These are phyloP conservation scores for Galbula dea DNA, from an alignment of 2,113 vertebrate species.

Conservation along the genomic window DNA sequence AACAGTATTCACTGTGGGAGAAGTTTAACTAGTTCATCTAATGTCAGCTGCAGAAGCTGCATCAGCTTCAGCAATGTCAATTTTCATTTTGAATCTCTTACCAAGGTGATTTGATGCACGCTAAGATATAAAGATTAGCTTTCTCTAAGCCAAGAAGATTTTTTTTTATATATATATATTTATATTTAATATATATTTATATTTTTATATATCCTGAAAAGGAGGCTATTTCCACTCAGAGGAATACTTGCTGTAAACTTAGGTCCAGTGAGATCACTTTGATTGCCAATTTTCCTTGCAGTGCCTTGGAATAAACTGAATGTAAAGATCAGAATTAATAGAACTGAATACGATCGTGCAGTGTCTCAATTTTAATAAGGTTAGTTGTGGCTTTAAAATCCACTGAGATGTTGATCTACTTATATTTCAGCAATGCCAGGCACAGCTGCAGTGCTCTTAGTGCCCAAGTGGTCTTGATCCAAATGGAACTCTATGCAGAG, in stretches of 20 bases:
- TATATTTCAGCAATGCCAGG: background rate
- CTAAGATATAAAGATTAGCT: background rate
- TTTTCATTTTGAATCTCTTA: background rate
- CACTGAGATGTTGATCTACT: background rate
- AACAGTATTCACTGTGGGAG: background rate
- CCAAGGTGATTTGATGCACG: background rate
- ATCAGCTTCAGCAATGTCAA: background rate
- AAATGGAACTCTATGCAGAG: background rate
- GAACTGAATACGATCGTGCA: background rate
- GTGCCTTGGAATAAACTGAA: background rate
- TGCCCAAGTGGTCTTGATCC: background rate
- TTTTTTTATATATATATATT: background rate
- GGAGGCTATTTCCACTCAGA: background rate
- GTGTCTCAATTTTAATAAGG: constrained; percentile 7
- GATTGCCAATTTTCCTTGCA: background rate
- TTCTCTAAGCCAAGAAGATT: background rate
- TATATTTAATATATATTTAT: too few species aligned
- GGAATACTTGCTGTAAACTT: background rate
- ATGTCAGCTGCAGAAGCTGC: background rate
- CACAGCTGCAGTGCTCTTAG: background rate
- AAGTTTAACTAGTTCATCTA: background rate
- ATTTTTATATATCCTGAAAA: background rate
- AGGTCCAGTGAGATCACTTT: background rate
- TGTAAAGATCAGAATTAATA: background rate
- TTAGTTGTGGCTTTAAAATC: background rate